phyloP scores from a whole-genome alignment of 2,888 invertebrate species.

The Gortyna flavago region DNA sequence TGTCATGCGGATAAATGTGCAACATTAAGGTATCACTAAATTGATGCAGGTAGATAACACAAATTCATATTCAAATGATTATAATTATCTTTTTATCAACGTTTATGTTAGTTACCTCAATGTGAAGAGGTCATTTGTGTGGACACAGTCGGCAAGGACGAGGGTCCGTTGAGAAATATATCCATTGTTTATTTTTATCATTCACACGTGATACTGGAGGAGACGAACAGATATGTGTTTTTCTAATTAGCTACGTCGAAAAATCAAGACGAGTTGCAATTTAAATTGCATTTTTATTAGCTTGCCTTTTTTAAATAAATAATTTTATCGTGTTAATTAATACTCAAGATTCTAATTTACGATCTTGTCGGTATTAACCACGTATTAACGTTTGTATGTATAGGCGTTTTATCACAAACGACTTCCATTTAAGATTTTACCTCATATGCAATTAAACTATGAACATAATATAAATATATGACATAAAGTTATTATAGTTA shows the following conservation, averaged over 20 bases:
- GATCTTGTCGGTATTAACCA: background rate
- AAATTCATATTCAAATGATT: conserved; percentile 43
- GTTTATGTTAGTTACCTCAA: conserved; percentile 49
- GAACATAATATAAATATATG: conserved; percentile 41
- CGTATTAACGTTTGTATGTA: background rate
- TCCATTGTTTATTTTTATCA: conserved; percentile 67
- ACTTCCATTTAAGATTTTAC: conserved; percentile 17
- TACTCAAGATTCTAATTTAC: conserved; percentile 4
- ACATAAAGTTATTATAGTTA: conserved; percentile 52
- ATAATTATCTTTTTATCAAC: conserved; percentile 43
- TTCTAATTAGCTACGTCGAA: conserved; percentile 48
- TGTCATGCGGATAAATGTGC: conserved; percentile 5
- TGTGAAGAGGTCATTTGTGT: conserved; percentile 63
- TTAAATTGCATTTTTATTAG: conserved; percentile 22
- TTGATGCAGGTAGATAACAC: background rate
- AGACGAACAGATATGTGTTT: conserved; percentile 42
- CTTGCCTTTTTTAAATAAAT: conserved; percentile 11
- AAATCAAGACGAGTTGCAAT: conserved; percentile 34
- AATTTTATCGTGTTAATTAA: background rate
- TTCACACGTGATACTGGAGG: conserved; percentile 64
- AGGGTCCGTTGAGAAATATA: conserved; percentile 63
- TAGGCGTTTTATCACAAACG: conserved; percentile 11
- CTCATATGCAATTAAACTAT: conserved; percentile 53
- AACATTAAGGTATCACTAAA: conserved; percentile 16
- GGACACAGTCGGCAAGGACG: conserved; percentile 62